phyloP scores from a whole-genome alignment of 2,888 invertebrate species.

The Buathra laborator region DNA sequence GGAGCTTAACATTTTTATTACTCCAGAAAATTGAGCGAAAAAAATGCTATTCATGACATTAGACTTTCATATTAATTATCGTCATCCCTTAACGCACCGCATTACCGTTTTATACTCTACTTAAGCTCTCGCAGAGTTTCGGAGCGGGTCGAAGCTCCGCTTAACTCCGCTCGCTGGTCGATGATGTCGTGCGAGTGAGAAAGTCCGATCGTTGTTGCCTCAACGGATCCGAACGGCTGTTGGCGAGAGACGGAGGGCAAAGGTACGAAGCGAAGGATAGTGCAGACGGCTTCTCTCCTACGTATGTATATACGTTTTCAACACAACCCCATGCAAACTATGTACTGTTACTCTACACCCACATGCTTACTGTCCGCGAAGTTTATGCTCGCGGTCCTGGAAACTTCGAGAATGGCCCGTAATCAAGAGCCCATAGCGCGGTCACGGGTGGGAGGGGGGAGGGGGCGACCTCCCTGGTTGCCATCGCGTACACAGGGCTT shows the following conservation, averaged over 20 bases:
- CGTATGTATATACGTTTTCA: slow-evolving; percentile 22
- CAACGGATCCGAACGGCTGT: not conserved
- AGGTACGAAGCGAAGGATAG: slow-evolving; percentile 43
- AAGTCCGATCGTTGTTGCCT: slow-evolving; percentile 36
- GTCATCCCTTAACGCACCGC: slow-evolving; percentile 15
- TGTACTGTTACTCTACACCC: slow-evolving; percentile 38
- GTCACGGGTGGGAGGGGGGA: slow-evolving; percentile 26
- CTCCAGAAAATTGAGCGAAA: not conserved
- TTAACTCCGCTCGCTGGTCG: slow-evolving; percentile 41
- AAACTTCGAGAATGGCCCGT: slow-evolving; percentile 66
- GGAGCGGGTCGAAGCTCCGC: slow-evolving; percentile 10
- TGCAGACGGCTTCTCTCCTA: slow-evolving; percentile 42
- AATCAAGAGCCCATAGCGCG: slow-evolving; percentile 66
- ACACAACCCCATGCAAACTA: slow-evolving; percentile 21
- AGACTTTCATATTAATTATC: not conserved
- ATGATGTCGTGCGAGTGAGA: slow-evolving; percentile 43
- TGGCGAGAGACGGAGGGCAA: slow-evolving; percentile 24
- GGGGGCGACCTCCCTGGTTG: slow-evolving; percentile 38
- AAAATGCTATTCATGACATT: not conserved
- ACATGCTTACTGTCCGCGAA: slow-evolving; percentile 33
- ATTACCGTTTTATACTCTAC: not conserved
- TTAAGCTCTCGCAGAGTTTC: slow-evolving; percentile 5
- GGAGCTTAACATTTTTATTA: not conserved
- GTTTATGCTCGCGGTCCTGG: slow-evolving; percentile 57
- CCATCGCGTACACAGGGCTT: slow-evolving; percentile 23